A percentile compares a stretch with the other conserved stretches of the same genome.
These are phyloP conservation scores for Torymus aiolomorphi DNA, from an alignment of 2,888 invertebrate species.

Conservation along the genomic window DNA sequence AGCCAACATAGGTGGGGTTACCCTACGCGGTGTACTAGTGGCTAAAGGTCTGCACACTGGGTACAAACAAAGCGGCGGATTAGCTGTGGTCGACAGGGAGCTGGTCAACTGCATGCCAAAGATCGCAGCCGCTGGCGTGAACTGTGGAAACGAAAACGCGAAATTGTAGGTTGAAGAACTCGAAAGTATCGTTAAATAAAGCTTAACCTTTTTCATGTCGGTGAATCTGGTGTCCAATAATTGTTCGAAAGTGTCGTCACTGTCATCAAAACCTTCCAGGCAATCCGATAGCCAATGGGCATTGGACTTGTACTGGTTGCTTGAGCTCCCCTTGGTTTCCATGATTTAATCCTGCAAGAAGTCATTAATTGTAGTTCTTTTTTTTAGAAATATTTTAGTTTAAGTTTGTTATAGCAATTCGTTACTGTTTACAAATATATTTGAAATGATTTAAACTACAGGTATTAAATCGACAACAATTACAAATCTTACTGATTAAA, in stretches of 20 bases:
- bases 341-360: conserved; percentile 27
- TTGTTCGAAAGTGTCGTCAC: background rate
- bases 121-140: conserved; percentile 1
- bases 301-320: background rate
- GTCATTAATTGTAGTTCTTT: no score
- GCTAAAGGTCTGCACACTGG: no score
- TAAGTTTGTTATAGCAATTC: no score
- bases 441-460: no score
- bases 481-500: no score
- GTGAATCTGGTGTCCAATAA: conserved; percentile 15
- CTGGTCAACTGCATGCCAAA: background rate
- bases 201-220: conserved; percentile 35
- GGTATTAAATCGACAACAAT: no score
- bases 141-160: conserved; percentile 9
- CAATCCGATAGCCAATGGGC: background rate
- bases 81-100: no score
- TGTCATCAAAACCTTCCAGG: conserved; percentile 31
- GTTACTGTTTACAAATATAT: no score
- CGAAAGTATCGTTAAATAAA: background rate
- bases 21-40: no score
- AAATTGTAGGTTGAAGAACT: background rate
- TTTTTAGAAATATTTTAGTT: no score
- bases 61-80: no score
- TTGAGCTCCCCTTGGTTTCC: background rate
- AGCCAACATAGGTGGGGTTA: no score